A percentile compares a stretch with the other conserved stretches of the same genome.
phyloP scores from a whole-genome alignment of 2,888 invertebrate species.

The Frankliniella fusca region DNA sequence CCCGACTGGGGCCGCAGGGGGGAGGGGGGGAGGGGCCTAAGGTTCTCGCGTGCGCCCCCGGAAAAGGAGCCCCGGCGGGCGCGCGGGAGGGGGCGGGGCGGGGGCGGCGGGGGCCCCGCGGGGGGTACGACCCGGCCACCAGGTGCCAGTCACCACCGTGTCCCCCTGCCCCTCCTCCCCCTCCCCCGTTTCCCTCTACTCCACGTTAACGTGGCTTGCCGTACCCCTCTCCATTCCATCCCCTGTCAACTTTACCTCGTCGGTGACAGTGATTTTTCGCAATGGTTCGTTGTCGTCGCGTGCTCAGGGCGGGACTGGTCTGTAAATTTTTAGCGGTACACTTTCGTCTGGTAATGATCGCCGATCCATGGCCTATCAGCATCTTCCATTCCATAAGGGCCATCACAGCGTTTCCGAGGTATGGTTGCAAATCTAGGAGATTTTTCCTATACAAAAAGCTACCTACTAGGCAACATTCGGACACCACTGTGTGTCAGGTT shows the following conservation, averaged over 20 bases:
- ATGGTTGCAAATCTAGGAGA: no score
- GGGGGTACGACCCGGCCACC: background rate
- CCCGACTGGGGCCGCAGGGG: no score
- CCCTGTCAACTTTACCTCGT: background rate
- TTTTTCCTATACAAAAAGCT: no score
- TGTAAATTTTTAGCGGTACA: background rate
- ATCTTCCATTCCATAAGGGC: no score
- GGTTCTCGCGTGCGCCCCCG: no score
- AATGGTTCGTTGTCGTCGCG: background rate
- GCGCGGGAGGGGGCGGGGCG: background rate
- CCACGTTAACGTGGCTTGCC: background rate
- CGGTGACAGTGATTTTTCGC: background rate
- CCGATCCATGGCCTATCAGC: no score
- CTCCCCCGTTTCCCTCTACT: background rate
- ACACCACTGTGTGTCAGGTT: no score
- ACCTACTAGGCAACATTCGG: no score
- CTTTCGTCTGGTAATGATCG: no score
- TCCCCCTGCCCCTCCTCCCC: background rate
- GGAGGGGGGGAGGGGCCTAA: no score
- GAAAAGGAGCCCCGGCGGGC: background rate
- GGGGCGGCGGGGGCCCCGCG: background rate
- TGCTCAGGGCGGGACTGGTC: background rate
- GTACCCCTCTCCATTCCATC: background rate
- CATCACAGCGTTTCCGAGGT: no score
- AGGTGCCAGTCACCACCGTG: conserved; percentile 9